Conservation (phyloP, 2,888 invertebrate species). For the Julus scandinavius region DNA sequence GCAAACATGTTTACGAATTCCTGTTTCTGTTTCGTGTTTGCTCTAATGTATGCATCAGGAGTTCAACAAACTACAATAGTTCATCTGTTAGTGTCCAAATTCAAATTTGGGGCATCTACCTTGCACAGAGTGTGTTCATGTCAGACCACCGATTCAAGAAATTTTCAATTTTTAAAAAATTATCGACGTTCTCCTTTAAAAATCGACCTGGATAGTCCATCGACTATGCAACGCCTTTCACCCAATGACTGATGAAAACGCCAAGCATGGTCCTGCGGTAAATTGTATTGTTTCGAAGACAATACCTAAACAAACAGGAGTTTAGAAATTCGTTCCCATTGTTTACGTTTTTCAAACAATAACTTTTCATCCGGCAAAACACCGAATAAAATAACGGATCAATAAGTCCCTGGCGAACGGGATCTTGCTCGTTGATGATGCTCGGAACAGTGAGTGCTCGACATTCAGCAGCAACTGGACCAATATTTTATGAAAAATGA, state of each 20-base stretch:
- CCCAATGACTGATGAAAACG: background rate
- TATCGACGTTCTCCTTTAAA: background rate
- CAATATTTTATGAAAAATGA: too few species aligned
- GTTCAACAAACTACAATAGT: too few species aligned
- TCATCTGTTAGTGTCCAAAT: too few species aligned
- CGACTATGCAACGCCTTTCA: background rate
- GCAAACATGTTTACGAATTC: too few species aligned
- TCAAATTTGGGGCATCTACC: too few species aligned
- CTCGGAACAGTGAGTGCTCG: background rate
- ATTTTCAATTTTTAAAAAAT: too few species aligned
- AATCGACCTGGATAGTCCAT: background rate
- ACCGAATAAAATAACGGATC: background rate
- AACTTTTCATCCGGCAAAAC: slow-evolving; percentile 24
- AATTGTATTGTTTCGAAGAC: slow-evolving; percentile 19
- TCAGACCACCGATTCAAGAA: too few species aligned
- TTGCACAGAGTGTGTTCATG: too few species aligned
- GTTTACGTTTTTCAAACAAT: slow-evolving; percentile 25
- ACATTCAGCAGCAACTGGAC: too few species aligned
- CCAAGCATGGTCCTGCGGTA: background rate
- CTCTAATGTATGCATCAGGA: too few species aligned
- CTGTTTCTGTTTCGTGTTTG: too few species aligned
- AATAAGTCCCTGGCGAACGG: background rate
- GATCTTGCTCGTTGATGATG: background rate
- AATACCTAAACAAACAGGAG: slow-evolving; percentile 26
- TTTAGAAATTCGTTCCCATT: slow-evolving; percentile 6